A percentile compares a stretch with the other conserved stretches of the same genome.
These are phyloP conservation scores for Drosophila sordidula DNA, from an alignment of 2,888 invertebrate species.

Conservation along the genomic window DNA sequence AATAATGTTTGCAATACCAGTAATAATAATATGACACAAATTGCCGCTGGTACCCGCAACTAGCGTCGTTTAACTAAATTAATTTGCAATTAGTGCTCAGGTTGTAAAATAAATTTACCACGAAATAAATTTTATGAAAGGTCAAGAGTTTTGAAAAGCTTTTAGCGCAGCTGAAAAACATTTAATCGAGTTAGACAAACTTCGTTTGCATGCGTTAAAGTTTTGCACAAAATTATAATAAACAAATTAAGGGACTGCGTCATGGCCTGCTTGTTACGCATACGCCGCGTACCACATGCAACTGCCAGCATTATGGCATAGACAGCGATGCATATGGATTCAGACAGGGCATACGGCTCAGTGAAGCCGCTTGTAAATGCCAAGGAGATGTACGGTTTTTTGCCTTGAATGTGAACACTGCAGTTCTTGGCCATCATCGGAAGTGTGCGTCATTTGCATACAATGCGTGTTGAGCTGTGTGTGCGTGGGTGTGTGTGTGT, in stretches of 20 bases:
- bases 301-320: constrained; percentile 4
- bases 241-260: constrained; percentile 10
- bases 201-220: constrained; percentile 7
- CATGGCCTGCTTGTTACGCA: constrained; percentile 7
- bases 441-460: constrained; percentile 56
- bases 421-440: constrained; percentile 48
- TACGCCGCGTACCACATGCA: constrained; percentile 20
- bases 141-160: constrained; percentile 32
- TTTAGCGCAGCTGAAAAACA: constrained; percentile 16
- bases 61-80: constrained; percentile 52
- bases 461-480: constrained; percentile 18
- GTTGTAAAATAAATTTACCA: constrained; percentile 22
- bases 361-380: constrained; percentile 8
- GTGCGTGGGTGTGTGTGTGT: neutral
- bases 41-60: constrained; percentile 21
- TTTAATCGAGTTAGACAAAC: constrained; percentile 33
- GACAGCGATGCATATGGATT: constrained; percentile 4
- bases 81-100: constrained; percentile 50
- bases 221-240: constrained; percentile 10
- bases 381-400: constrained; percentile 1
- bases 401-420: constrained; percentile 20
- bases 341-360: constrained; percentile 6
- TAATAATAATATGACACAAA: constrained; percentile 27
- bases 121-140: constrained; percentile 25
- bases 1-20: constrained; percentile 28